Evolutionary conservation across 2,113 vertebrate genomes (phyloP).

Genomic region (Gavialis gangeticus): DNA sequence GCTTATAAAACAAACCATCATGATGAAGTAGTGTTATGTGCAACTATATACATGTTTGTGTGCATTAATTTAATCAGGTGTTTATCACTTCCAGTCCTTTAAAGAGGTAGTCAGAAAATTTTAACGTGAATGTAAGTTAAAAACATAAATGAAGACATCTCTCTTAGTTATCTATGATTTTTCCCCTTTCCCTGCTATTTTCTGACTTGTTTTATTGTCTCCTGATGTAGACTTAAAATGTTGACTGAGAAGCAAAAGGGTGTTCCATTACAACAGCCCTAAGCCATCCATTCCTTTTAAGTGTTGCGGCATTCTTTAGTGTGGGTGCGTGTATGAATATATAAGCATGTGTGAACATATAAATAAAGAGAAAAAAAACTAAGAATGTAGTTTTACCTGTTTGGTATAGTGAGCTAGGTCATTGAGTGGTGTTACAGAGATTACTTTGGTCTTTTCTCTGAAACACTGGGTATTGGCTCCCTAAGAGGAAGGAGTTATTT

Average conservation of each 20-base stretch:
- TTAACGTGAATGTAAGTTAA: background rate
- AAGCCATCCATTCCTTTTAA: background rate
- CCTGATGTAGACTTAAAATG: background rate
- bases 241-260: background rate
- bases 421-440: background rate
- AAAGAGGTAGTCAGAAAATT: background rate
- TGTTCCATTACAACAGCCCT: background rate
- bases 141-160: background rate
- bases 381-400: conserved; percentile 39
- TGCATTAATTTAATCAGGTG: background rate
- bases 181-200: background rate
- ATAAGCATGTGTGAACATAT: background rate
- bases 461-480: background rate
- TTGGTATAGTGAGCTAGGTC: background rate
- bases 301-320: conserved; percentile 7
- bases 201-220: background rate
- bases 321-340: background rate
- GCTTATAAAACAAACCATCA: background rate
- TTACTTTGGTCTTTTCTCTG: background rate
- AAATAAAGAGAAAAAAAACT: background rate
- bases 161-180: background rate
- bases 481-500: background rate
- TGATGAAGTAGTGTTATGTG: background rate
- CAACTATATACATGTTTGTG: background rate
- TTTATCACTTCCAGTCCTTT: background rate